Evolutionary conservation across 2,797 vertebrate species (phyloP), one percentile per base, ranked within the genome.

Genomic region (Euthynnus affinis): DNA sequence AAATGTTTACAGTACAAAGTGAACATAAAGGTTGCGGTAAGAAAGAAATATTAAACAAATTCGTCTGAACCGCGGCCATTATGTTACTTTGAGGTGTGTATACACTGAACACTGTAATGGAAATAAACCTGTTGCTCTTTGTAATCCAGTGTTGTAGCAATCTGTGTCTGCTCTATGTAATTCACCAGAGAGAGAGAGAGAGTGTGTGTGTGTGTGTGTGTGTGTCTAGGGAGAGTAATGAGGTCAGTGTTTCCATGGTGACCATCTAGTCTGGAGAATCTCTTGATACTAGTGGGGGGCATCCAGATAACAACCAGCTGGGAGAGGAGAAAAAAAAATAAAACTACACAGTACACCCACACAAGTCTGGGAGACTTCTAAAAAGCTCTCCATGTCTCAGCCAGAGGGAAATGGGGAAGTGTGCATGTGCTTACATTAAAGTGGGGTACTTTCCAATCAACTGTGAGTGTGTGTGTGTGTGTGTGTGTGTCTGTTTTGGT

Each of bases 301-400:
- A 78, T 72, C 25, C 40, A 80, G 90, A 91, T 91, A 90, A 87
- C 88, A 88, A 92, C 88, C 87, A 90, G 83, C 87, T 89, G 88
- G 82, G 44, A 44, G 74, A 75, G 52, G n/a, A n/a, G n/a, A n/a
- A 56, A 51, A 29, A 29, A 29, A 27, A 27, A 27, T 3, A 29
- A 29, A 29, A 29, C 27, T 29, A 23, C 78, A 72, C 40, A 27
- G 40, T 55, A 59, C 7, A 62, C 8, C 1, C 69, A 17, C 84
- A 12, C 77, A 12, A 63, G 59, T 51, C 72, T 69, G 66, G 17
- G 14, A 80, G 61, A 58, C 73, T 60, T 84, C 71, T 84, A 12
- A 81, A 81, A 62, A 60, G 76, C 66, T 71, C 66, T 71, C 27
- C 40, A 15, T 62, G 65, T 37, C 55, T 64, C 58, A 29, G 73